A percentile compares a stretch with the other conserved stretches of the same genome.
phyloP scores from a whole-genome alignment of 1,140 invertebrate genomes.

The Diabrotica virgifera region DNA sequence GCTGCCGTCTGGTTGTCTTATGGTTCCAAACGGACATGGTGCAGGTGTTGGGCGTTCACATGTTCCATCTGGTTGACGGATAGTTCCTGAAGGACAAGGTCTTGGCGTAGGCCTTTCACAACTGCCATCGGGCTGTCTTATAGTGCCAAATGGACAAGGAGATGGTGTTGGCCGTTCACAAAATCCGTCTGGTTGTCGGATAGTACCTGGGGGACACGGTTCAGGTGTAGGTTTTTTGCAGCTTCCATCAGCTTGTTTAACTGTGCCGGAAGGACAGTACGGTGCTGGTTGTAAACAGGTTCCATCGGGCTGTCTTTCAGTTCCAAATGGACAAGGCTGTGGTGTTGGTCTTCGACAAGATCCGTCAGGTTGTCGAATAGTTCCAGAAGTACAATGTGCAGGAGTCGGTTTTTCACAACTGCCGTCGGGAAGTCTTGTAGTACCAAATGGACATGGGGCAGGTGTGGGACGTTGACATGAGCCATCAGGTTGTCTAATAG shows the following conservation, averaged over 20 bases:
- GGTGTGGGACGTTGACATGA: constrained; percentile 9
- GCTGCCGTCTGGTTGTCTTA: background rate
- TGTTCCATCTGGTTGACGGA: constrained; percentile 5
- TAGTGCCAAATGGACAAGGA: constrained; percentile 12
- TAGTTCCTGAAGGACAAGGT: constrained; percentile 19
- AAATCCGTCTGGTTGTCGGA: constrained; percentile 18
- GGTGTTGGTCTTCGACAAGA: background rate
- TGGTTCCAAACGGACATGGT: constrained; percentile 15
- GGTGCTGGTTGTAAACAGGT: background rate
- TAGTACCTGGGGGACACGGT: too few species aligned
- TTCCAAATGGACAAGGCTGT: constrained; percentile 15
- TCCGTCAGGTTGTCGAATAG: background rate
- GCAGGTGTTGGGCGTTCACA: constrained; percentile 1
- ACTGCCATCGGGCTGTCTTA: constrained; percentile 18
- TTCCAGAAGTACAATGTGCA: constrained; percentile 9
- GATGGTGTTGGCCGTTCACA: constrained; percentile 13
- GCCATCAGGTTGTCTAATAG: background rate
- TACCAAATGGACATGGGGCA: constrained; percentile 14
- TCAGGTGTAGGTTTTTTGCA: too few species aligned
- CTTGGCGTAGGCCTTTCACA: constrained; percentile 1
- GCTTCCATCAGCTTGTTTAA: background rate
- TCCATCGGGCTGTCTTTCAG: constrained; percentile 23
- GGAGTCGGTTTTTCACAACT: background rate
- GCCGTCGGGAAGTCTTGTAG: constrained; percentile 4
- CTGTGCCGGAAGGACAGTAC: background rate